Evolutionary conservation across 64 coral and sea anemone species (phyloP), one percentile per base, ranked within the genome.

Genomic region (Montipora sp.): DNA sequence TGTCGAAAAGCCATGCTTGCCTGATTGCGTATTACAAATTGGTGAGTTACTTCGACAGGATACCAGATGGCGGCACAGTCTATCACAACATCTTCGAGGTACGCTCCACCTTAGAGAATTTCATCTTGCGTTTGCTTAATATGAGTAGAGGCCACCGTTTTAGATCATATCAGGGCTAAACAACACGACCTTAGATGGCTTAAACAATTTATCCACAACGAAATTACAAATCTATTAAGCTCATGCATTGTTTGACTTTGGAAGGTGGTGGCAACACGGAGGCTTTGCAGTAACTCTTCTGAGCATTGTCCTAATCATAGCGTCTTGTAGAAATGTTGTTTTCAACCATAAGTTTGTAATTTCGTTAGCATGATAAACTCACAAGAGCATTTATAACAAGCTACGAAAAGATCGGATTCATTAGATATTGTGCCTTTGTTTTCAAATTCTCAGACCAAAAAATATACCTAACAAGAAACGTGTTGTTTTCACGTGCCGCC

Each of bases 371-470:
- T 71, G 23, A 19, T 47, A 22, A 63, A 69, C 9, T 19, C 45
- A 85, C 16, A 18, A 43, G 67, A 47, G 5, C 36, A 46, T 49
- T 69, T 70, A 48, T 22, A 71, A 45, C 63, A 0, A 23, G 16
- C 10, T 71, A 48, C 61, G 45, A 50, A 13, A 18, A 85, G 48
- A 50, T 50, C 12, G 9, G 36, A 49, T 44, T 71, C 7, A 72
- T 9, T 18, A 5, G 65, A 78, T 85, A 85, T 70, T 85, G 65
- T 51, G 68, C 82, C 46, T 71, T 85, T 85, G 82, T 85, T 72
- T 85, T 72, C 43, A 43, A 49, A 49, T 46, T 72, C 19, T 21
- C 20, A 21, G 20, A 36, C 36, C 36, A 85, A 85, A 85, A 63
- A 85, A 71, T 22, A 70, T 23, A 5, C 1, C 47, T 44, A 58